Evolutionary conservation across 2,113 vertebrate genomes (phyloP), one percentile per base, ranked within the genome.

Genomic region (Opisthocomus hoazin): DNA sequence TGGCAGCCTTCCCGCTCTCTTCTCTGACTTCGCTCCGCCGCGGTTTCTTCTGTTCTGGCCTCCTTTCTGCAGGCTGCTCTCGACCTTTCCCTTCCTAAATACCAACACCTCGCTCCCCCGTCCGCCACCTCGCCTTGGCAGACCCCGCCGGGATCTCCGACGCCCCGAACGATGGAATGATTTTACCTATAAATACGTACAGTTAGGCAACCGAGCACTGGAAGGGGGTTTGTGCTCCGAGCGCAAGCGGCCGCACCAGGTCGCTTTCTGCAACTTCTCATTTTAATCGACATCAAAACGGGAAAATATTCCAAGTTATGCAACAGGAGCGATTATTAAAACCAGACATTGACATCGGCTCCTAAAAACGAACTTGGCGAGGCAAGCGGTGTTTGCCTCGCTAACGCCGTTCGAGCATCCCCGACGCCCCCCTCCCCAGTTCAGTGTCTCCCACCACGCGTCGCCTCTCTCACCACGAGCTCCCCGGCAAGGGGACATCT

Each of bases 251-350:
- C 58, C 26, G 70, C 76, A 45, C 71, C 43, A 18, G 92, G 84
- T 91, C 29, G 2, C 30, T 12, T 41, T 22, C 90, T 43, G 78
- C 57, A 4, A 37, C 93, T 83, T 12, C 69, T 80, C 60, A 75
- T 61, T 83, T 89, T 86, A 92, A 95, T 50, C 86, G 96, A 77
- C 94, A 90, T 86, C 89, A 90, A 96, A 97, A 86, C 87, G 90
- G 96, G 94, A 94, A 96, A 96, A 94, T 79, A 70, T 81, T 70
- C 77, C 13, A 65, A 20, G 50, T 95, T 95, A 94, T 26, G 89
- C 89, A 96, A 96, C 17, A 27, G 3, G 46, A 37, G 73, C 3
- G 4, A 1, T 90, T 73, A 96, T 95, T 93, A 90, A 91, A 95
- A 96, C 10, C 87, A 97, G 95, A 37, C 65, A 61, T 82, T 27